Conservation (phyloP, 1,140 invertebrate species). For the Scaptomyza hsui region DNA sequence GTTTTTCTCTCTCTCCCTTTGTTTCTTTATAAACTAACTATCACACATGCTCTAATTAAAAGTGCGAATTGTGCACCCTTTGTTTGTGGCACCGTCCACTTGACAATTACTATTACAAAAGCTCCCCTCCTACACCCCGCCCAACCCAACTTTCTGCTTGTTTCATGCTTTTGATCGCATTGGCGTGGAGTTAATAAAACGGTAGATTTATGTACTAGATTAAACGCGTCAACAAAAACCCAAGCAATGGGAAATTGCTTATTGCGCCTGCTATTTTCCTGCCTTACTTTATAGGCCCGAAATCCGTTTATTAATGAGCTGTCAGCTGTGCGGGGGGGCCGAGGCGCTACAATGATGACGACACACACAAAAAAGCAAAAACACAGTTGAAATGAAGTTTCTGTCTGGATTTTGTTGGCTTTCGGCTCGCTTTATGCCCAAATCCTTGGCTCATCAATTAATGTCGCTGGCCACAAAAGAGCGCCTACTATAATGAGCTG, state of each 20-base stretch:
- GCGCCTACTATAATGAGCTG: conserved; percentile 8
- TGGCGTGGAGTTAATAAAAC: conserved; percentile 67
- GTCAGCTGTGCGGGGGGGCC: conserved; percentile 36
- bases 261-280: neutral
- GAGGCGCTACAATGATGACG: conserved; percentile 32
- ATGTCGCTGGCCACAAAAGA: conserved; percentile 35
- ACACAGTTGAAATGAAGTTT: conserved; percentile 20
- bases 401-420: conserved; percentile 4
- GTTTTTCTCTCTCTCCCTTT: conserved; percentile 1
- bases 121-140: neutral
- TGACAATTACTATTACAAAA: conserved; percentile 9
- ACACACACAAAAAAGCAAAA: conserved; percentile 18
- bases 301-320: conserved; percentile 80
- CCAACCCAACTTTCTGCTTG: neutral
- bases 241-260: conserved; percentile 36
- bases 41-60: conserved; percentile 38
- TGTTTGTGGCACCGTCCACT: conserved; percentile 28
- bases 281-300: conserved; percentile 45
- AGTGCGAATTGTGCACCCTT: conserved; percentile 38
- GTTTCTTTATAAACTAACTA: conserved; percentile 5
- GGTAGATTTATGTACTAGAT: conserved; percentile 78
- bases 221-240: conserved; percentile 66
- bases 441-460: conserved; percentile 72
- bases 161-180: conserved; percentile 52
- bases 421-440: conserved; percentile 7